These are phyloP conservation scores for Pedicia rivosa DNA, from an alignment of 2,888 invertebrate genomes.

Conservation along the genomic window DNA sequence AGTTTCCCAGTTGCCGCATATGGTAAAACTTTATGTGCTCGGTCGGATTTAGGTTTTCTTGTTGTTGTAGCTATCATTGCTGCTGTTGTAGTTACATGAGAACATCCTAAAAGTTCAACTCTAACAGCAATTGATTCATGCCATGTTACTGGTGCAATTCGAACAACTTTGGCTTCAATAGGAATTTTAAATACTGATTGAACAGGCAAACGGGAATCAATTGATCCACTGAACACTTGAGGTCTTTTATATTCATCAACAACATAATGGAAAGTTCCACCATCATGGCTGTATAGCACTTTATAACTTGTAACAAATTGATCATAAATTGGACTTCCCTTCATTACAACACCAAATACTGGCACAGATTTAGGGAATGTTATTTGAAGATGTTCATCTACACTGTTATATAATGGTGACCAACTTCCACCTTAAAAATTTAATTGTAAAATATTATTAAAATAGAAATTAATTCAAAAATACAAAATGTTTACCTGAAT, in stretches of 20 bases:
- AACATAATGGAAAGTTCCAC: conserved; percentile 39
- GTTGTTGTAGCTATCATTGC: neutral
- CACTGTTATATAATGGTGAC: conserved; percentile 43
- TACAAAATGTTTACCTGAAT: conserved; percentile 14
- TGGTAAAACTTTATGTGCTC: no score
- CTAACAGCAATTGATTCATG: conserved; percentile 48
- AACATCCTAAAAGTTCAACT: conserved; percentile 62
- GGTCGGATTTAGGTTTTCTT: conserved; percentile 4
- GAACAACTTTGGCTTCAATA: conserved; percentile 55
- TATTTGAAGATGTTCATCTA: conserved; percentile 53
- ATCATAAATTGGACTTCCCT: conserved; percentile 50
- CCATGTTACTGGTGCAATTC: conserved; percentile 62
- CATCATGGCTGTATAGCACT: conserved; percentile 50
- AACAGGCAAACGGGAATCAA: conserved; percentile 38
- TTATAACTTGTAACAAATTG: conserved; percentile 66
- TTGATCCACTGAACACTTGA: conserved; percentile 56
- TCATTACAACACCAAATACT: conserved; percentile 56
- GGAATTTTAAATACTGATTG: conserved; percentile 52
- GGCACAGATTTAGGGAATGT: conserved; percentile 46
- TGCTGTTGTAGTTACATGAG: conserved; percentile 15
- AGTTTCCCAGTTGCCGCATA: neutral
- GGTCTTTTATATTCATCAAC: conserved; percentile 35
- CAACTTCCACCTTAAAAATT: conserved; percentile 41
- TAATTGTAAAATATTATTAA: conserved; percentile 3
- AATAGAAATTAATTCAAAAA: neutral